phyloP scores from a whole-genome alignment of 2,797 vertebrate genomes.

The Danio albolineatus region DNA sequence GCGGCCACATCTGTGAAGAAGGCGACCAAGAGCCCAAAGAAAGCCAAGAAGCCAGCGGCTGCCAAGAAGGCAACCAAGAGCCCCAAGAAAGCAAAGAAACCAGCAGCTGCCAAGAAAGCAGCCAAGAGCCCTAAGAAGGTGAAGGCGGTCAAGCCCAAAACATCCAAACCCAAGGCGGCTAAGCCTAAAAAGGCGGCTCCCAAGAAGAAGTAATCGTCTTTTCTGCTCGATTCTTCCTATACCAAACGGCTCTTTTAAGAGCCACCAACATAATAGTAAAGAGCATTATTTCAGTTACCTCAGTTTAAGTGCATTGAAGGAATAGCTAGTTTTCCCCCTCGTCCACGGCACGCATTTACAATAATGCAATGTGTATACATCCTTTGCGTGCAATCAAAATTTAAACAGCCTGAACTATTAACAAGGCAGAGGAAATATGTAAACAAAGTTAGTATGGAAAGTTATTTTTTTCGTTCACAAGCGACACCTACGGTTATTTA shows the following conservation, averaged over 20 bases:
- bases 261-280: conserved; percentile 20
- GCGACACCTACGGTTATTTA: too few relatives aligned
- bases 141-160: conserved; percentile 68
- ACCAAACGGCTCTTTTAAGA: conserved; percentile 56
- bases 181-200: conserved; percentile 23
- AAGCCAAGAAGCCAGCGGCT: conserved; percentile 49
- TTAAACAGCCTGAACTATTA: too few relatives aligned
- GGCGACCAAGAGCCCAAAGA: conserved; percentile 52
- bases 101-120: conserved; percentile 60
- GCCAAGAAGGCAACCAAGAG: background rate
- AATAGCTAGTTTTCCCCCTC: too few relatives aligned
- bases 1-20: conserved; percentile 47
- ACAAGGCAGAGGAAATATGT: too few relatives aligned
- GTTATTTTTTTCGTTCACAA: too few relatives aligned
- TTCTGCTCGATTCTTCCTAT: background rate
- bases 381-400: too few relatives aligned
- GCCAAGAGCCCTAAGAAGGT: conserved; percentile 63
- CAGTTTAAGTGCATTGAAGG: too few relatives aligned
- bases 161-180: conserved; percentile 2
- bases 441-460: too few relatives aligned
- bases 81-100: conserved; percentile 58
- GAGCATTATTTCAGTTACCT: background rate
- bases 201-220: conserved; percentile 40
- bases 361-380: too few relatives aligned
- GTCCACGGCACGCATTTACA: too few relatives aligned